phyloP scores from a whole-genome alignment of 2,888 invertebrate species.

The Hemistola chrysoprasaria region DNA sequence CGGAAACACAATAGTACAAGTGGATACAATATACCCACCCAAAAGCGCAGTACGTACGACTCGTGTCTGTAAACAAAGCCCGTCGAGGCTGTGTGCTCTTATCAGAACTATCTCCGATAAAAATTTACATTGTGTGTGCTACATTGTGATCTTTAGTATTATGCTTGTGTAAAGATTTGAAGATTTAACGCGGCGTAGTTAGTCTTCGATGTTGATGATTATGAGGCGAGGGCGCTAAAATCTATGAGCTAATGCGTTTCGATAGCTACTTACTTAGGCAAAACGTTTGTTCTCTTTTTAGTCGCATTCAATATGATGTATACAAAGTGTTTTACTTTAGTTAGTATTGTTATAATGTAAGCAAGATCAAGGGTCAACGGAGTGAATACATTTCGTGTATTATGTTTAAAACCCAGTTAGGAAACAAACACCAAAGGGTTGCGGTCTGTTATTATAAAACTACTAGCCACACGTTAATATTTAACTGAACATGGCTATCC shows the following conservation, averaged over 20 bases:
- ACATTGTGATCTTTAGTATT: too few species aligned
- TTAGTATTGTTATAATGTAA: background rate
- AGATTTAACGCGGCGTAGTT: too few species aligned
- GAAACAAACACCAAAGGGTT: constrained; percentile 1
- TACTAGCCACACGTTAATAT: too few species aligned
- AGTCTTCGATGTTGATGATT: too few species aligned
- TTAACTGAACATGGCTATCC: too few species aligned
- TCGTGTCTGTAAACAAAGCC: constrained; percentile 52
- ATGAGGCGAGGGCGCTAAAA: too few species aligned
- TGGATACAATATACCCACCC: constrained; percentile 1
- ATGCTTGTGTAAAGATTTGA: too few species aligned
- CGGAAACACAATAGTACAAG: constrained; percentile 2
- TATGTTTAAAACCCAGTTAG: constrained; percentile 6
- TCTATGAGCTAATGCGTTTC: too few species aligned
- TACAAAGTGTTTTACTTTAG: too few species aligned
- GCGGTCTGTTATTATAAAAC: background rate
- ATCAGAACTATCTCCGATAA: constrained; percentile 48
- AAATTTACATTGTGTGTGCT: constrained; percentile 28
- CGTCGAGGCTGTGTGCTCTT: constrained; percentile 41
- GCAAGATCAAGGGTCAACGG: constrained; percentile 10
- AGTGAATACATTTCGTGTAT: background rate
- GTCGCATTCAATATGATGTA: too few species aligned
- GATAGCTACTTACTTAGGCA: too few species aligned
- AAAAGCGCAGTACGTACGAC: constrained; percentile 19
- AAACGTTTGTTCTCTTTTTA: too few species aligned